These are phyloP conservation scores for Ferdinandea cuprea DNA, from an alignment of 2,888 invertebrate species.

Conservation along the genomic window DNA sequence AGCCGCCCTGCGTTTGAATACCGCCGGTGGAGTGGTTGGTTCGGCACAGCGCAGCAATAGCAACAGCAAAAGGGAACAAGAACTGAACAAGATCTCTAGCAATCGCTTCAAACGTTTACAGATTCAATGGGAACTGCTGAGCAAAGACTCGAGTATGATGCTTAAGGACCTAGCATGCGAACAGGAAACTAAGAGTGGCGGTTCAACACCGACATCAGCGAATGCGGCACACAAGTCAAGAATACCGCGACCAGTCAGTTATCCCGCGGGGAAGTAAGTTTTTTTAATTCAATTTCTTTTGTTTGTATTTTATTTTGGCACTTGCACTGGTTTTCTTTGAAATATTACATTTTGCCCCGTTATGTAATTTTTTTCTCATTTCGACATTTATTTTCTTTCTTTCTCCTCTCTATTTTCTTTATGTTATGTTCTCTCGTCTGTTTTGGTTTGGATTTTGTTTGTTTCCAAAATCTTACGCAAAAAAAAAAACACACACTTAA, in stretches of 20 bases:
- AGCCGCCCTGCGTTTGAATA: constrained; percentile 77
- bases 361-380: constrained; percentile 35
- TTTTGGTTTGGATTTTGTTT: constrained; percentile 63
- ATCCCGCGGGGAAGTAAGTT: constrained; percentile 83
- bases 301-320: background rate
- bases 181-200: constrained; percentile 82
- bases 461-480: constrained; percentile 39
- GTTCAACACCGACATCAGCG: constrained; percentile 82
- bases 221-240: constrained; percentile 80
- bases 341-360: background rate
- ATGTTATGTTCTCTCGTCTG: constrained; percentile 58
- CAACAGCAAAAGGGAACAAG: constrained; percentile 77
- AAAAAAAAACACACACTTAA: constrained; percentile 48
- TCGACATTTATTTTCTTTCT: constrained; percentile 48
- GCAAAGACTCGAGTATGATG: constrained; percentile 82
- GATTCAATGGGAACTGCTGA: constrained; percentile 83
- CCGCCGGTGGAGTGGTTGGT: constrained; percentile 62
- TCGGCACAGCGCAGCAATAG: constrained; percentile 73
- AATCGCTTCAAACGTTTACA: constrained; percentile 83
- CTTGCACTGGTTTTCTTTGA: constrained; percentile 34
- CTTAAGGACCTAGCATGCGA: constrained; percentile 81
- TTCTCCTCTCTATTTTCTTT: constrained; percentile 71
- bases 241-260: constrained; percentile 83
- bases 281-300: background rate
- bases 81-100: constrained; percentile 82